These are phyloP conservation scores for Valencia hispanica DNA, from an alignment of 2,797 vertebrate species.

Conservation along the genomic window DNA sequence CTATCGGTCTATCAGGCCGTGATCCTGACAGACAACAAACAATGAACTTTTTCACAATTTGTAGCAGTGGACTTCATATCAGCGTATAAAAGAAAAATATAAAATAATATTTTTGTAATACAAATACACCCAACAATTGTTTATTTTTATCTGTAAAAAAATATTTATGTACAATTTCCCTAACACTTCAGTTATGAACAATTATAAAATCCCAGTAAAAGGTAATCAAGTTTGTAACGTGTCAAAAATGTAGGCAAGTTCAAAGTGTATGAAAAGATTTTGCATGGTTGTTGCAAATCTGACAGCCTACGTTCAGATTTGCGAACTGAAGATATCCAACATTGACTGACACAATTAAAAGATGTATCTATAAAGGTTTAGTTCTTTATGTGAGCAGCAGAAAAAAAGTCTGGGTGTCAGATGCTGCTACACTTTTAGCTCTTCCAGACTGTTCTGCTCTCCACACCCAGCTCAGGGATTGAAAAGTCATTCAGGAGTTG, in stretches of 20 bases:
- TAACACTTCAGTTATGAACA: too few species aligned
- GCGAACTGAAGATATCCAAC: neutral
- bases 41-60: too few species aligned
- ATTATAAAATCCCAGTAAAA: neutral
- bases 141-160: too few species aligned
- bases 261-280: neutral
- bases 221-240: too few species aligned
- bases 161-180: neutral
- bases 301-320: neutral
- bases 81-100: too few species aligned
- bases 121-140: too few species aligned
- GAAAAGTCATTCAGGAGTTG: slow-evolving; percentile 67
- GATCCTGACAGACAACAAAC: too few species aligned
- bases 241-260: neutral
- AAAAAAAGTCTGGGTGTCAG: slow-evolving; percentile 70
- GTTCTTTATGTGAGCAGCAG: slow-evolving; percentile 46
- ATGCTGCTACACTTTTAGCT: slow-evolving; percentile 71
- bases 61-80: too few species aligned
- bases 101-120: too few species aligned
- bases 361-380: slow-evolving; percentile 50
- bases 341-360: neutral
- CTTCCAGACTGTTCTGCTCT: slow-evolving; percentile 56
- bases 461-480: slow-evolving; percentile 57
- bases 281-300: neutral
- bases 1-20: too few species aligned